A percentile compares a stretch with the other conserved stretches of the same genome.
Conservation (phyloP, 2,888 invertebrate species). For the Dascillus cervinus region DNA sequence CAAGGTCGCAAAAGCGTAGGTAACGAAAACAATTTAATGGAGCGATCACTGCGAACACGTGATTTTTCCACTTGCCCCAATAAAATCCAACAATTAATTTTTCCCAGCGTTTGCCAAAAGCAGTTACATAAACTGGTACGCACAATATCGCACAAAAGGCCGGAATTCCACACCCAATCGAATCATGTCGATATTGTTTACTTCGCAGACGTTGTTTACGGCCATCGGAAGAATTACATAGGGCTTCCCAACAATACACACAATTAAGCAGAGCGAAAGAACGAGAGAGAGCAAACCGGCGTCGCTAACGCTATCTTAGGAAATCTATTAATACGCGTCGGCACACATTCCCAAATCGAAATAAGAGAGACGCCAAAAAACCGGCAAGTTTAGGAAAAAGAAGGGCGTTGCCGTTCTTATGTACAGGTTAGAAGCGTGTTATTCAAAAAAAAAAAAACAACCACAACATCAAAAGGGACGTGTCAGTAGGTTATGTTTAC, state of each 20-base stretch:
- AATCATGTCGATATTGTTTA: too few species aligned
- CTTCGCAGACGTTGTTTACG: too few species aligned
- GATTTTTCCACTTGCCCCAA: background rate
- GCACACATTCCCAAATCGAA: conserved; percentile 26
- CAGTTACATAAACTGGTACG: too few species aligned
- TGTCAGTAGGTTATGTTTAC: conserved; percentile 15
- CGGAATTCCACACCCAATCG: too few species aligned
- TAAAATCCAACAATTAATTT: too few species aligned
- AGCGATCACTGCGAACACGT: conserved; percentile 1
- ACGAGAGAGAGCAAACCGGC: conserved; percentile 10
- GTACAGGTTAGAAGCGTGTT: conserved; percentile 18
- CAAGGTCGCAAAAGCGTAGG: conserved; percentile 8
- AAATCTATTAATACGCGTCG: conserved; percentile 25
- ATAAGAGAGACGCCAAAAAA: conserved; percentile 21
- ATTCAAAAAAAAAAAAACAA: conserved; percentile 13
- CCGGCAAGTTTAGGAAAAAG: conserved; percentile 10
- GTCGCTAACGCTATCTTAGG: conserved; percentile 26
- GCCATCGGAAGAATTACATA: too few species aligned
- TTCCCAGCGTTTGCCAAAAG: too few species aligned
- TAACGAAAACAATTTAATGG: conserved; percentile 9
- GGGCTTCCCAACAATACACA: too few species aligned
- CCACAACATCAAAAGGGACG: conserved; percentile 15
- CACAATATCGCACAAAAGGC: too few species aligned
- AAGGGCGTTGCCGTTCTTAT: conserved; percentile 16
- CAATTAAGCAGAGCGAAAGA: too few species aligned